Percentiles rank a stretch among this genome's conserved stretches.
Evolutionary conservation across 53 echinoderm and acorn worm species (phyloP).

Genomic region (Mesocentrotus franciscanus): DNA sequence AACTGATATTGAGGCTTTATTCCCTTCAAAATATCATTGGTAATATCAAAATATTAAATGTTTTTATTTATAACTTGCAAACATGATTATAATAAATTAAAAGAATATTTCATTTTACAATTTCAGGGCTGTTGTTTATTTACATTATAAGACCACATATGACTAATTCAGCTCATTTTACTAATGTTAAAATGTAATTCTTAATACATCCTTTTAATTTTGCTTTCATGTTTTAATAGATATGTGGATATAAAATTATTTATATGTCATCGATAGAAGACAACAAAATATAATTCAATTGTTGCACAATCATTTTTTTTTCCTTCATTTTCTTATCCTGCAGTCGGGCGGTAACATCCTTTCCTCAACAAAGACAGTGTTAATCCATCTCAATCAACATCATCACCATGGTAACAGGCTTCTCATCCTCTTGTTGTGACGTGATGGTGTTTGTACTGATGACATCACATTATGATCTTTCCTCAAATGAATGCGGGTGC

Average conservation of each 20-base stretch:
- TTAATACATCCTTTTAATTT: no score
- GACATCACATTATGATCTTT: background rate
- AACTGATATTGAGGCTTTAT: no score
- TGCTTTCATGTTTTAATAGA: background rate
- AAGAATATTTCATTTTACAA: no score
- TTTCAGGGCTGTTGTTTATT: no score
- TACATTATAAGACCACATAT: no score
- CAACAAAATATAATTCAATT: background rate
- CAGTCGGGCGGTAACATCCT: conserved; percentile 38
- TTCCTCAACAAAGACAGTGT: background rate
- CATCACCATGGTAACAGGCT: background rate
- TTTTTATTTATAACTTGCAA: no score
- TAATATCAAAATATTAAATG: no score
- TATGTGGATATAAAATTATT: background rate
- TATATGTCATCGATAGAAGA: background rate
- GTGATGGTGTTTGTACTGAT: background rate
- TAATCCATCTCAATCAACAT: background rate
- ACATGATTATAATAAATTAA: no score
- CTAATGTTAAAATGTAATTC: background rate
- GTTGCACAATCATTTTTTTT: background rate
- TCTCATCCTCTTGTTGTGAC: background rate
- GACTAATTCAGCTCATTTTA: background rate
- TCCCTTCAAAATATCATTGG: no score
- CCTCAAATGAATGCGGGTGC: background rate
- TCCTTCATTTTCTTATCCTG: background rate